Evolutionary conservation across 2,888 invertebrate species (phyloP).

Genomic region (Cheilosia grossa): DNA sequence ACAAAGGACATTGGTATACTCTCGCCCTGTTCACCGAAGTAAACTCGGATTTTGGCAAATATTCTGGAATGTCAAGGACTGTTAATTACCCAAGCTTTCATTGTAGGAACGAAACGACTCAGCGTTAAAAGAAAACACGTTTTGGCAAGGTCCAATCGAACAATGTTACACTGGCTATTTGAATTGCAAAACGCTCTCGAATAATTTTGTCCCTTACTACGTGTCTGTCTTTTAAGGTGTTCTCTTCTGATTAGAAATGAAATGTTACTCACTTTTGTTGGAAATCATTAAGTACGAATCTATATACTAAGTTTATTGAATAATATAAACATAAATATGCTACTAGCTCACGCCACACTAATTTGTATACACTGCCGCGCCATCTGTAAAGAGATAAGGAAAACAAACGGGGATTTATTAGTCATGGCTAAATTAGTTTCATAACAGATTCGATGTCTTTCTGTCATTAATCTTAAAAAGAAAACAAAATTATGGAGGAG

Average conservation of each 20-base stretch:
- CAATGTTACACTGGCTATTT: constrained; percentile 26
- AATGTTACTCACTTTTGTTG: constrained; percentile 88
- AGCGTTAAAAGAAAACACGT: constrained; percentile 55
- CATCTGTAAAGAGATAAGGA: constrained; percentile 87
- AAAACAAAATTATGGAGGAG: no score
- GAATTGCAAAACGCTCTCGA: constrained; percentile 31
- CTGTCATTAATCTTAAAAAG: no score
- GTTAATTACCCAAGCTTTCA: not conserved
- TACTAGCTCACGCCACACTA: constrained; percentile 96
- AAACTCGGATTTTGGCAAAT: constrained; percentile 93
- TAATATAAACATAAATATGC: constrained; percentile 94
- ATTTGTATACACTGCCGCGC: constrained; percentile 97
- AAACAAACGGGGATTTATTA: not conserved
- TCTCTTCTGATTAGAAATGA: constrained; percentile 4
- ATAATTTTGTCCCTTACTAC: constrained; percentile 15
- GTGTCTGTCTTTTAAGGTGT: constrained; percentile 27
- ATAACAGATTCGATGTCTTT: no score
- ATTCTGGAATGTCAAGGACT: constrained; percentile 85
- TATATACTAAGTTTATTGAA: constrained; percentile 93
- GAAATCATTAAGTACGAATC: constrained; percentile 90
- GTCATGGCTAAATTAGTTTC: not conserved
- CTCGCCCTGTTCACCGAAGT: constrained; percentile 94
- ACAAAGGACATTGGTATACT: constrained; percentile 98
- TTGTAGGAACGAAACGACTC: constrained; percentile 6
- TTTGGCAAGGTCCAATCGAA: constrained; percentile 49